These are phyloP conservation scores for Gavialis gangeticus DNA, from an alignment of 2,113 vertebrate species.

Conservation along the genomic window DNA sequence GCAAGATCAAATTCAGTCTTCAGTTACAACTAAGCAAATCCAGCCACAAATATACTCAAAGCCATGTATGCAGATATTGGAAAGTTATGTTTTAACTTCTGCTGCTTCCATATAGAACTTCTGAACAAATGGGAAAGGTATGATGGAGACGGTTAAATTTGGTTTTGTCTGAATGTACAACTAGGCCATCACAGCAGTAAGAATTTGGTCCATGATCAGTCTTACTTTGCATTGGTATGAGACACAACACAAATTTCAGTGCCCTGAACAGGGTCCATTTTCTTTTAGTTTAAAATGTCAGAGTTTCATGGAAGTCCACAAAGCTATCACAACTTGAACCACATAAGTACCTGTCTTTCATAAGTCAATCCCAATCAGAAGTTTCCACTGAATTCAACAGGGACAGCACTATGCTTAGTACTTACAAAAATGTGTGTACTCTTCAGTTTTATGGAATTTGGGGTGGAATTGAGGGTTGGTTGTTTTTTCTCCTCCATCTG, in stretches of 20 bases:
- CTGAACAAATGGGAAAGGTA: too few species aligned
- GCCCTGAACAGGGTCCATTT: neutral
- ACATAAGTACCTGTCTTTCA: neutral
- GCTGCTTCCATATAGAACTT: neutral
- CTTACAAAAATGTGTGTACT: neutral
- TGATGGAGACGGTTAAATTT: neutral
- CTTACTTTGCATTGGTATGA: neutral
- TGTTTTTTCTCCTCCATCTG: neutral
- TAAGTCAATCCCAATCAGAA: neutral
- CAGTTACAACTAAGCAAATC: neutral
- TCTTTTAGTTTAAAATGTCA: neutral
- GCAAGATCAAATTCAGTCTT: neutral
- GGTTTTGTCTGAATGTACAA: neutral
- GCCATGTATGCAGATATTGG: neutral
- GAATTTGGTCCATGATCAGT: neutral
- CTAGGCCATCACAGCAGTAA: neutral
- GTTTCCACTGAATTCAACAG: conserved; percentile 11
- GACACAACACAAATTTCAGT: conserved; percentile 13
- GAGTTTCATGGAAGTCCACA: neutral
- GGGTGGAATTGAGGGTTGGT: neutral
- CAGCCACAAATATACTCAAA: neutral
- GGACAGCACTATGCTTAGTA: neutral
- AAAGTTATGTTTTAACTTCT: neutral
- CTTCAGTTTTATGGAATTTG: neutral
- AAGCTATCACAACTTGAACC: neutral